These are phyloP conservation scores for Mythimna loreyi DNA, from an alignment of 2,888 invertebrate species.

Conservation along the genomic window DNA sequence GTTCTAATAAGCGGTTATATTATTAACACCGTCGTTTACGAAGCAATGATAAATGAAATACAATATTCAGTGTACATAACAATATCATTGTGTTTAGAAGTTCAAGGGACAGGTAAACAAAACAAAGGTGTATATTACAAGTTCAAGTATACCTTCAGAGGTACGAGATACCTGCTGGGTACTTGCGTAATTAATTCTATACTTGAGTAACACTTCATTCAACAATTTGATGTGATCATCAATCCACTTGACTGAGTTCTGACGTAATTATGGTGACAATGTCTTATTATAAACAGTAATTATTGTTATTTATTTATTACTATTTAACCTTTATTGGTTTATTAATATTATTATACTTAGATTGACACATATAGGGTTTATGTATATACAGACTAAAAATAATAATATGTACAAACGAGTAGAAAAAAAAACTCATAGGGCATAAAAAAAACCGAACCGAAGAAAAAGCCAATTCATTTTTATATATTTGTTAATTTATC, in stretches of 20 bases:
- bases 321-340: too few species aligned
- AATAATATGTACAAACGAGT: too few species aligned
- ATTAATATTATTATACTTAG: too few species aligned
- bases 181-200: slow-evolving; percentile 22
- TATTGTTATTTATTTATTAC: too few species aligned
- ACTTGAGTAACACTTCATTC: slow-evolving; percentile 5
- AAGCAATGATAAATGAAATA: slow-evolving; percentile 11
- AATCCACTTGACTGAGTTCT: neutral
- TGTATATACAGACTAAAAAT: too few species aligned
- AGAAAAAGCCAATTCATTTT: too few species aligned
- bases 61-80: slow-evolving; percentile 7
- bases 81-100: slow-evolving; percentile 1
- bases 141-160: slow-evolving; percentile 16
- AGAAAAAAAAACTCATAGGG: too few species aligned
- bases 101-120: slow-evolving; percentile 24
- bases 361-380: too few species aligned
- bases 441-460: too few species aligned
- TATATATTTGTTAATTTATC: too few species aligned
- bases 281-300: neutral
- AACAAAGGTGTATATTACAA: slow-evolving; percentile 22
- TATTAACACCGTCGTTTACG: neutral
- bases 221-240: slow-evolving; percentile 7
- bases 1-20: neutral
- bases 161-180: slow-evolving; percentile 5
- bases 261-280: neutral